Percentiles rank a stretch among this genome's conserved stretches.
phyloP scores from a whole-genome alignment of 1,140 invertebrate genomes.

The Pseudomyrmex pallidus region DNA sequence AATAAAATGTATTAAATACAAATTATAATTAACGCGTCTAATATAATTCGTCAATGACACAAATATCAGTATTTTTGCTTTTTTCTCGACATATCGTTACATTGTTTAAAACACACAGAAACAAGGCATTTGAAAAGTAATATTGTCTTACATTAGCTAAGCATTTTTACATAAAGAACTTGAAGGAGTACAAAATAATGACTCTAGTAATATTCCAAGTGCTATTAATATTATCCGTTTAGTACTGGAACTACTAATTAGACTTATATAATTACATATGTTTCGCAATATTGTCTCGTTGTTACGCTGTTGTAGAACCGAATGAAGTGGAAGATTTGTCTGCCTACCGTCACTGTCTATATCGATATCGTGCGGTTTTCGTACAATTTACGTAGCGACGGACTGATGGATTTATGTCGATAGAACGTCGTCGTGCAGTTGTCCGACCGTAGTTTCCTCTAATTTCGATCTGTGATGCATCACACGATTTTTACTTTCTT shows the following conservation, averaged over 20 bases:
- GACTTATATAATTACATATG: too few relatives aligned
- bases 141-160: too few relatives aligned
- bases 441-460: constrained; percentile 66
- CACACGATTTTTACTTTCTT: constrained; percentile 16
- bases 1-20: too few relatives aligned
- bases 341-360: constrained; percentile 33
- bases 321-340: constrained; percentile 2
- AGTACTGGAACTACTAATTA: background rate
- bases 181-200: too few relatives aligned
- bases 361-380: constrained; percentile 70
- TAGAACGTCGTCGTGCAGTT: background rate
- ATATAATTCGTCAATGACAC: too few relatives aligned
- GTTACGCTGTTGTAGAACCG: background rate
- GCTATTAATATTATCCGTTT: background rate
- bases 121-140: too few relatives aligned
- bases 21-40: too few relatives aligned
- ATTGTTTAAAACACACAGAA: too few relatives aligned
- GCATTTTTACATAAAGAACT: too few relatives aligned
- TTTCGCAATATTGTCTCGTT: background rate
- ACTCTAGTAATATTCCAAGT: background rate
- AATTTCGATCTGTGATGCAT: constrained; percentile 65
- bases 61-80: too few relatives aligned
- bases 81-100: too few relatives aligned
- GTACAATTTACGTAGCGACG: constrained; percentile 68
- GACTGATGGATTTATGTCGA: constrained; percentile 69